phyloP scores from a whole-genome alignment of 2,113 vertebrate species.

The Pagrus major region DNA sequence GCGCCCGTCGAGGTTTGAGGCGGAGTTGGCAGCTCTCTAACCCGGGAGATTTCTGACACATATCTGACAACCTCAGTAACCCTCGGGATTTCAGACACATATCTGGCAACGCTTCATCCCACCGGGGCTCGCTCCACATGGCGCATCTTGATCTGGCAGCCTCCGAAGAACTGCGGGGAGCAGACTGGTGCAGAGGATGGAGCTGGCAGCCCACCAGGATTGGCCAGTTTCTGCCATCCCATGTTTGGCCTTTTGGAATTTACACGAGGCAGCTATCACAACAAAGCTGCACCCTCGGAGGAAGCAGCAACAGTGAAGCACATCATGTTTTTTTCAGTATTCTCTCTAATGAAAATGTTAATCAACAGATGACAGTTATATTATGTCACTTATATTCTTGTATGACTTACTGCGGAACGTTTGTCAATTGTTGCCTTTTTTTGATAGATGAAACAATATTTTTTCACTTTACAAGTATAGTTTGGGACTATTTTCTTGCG shows the following conservation, averaged over 20 bases:
- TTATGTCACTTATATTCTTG: no score
- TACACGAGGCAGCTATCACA: constrained; percentile 8
- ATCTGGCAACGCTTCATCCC: constrained; percentile 61
- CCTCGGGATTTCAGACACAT: constrained; percentile 58
- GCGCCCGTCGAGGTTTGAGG: constrained; percentile 25
- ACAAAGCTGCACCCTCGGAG: background rate
- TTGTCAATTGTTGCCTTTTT: no score
- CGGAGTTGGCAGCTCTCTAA: constrained; percentile 43
- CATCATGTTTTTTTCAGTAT: background rate
- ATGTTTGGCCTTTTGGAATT: constrained; percentile 26
- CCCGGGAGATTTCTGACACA: constrained; percentile 56
- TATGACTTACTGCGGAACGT: no score
- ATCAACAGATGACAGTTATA: no score
- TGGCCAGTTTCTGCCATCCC: constrained; percentile 33
- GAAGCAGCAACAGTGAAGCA: background rate
- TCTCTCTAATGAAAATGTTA: background rate
- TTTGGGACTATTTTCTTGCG: background rate
- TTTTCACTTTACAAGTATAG: background rate
- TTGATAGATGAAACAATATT: background rate
- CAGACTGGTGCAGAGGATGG: constrained; percentile 40
- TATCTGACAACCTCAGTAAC: constrained; percentile 57
- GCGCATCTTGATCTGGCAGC: constrained; percentile 58
- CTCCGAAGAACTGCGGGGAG: constrained; percentile 35
- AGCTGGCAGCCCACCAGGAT: constrained; percentile 33
- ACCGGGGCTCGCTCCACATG: constrained; percentile 55